Evolutionary conservation across 2,113 vertebrate genomes (phyloP).

Genomic region (Lucifuga dentata): DNA sequence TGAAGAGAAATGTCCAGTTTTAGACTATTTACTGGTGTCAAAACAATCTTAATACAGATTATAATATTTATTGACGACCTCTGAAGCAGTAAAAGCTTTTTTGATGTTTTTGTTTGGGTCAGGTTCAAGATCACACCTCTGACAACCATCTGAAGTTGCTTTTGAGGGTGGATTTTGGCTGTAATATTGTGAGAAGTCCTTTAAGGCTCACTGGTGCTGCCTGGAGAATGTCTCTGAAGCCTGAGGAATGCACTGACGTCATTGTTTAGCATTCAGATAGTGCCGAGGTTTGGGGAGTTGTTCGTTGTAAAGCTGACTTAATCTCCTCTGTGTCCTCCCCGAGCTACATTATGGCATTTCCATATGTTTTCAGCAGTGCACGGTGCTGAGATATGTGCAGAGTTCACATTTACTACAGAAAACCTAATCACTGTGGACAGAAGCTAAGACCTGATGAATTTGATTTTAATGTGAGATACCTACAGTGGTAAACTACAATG

Average conservation of each 20-base stretch:
- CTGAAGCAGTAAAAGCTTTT: too few species aligned
- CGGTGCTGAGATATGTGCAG: conserved; percentile 13
- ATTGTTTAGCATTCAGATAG: conserved; percentile 62
- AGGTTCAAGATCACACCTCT: background rate
- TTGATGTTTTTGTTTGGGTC: background rate
- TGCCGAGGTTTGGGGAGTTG: conserved; percentile 47
- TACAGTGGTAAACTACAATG: too few species aligned
- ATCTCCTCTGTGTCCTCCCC: conserved; percentile 57
- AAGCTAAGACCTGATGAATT: background rate
- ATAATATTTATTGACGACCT: too few species aligned
- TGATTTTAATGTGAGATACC: background rate
- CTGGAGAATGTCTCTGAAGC: conserved; percentile 74
- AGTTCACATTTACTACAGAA: conserved; percentile 9
- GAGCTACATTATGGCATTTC: conserved; percentile 24
- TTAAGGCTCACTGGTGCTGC: conserved; percentile 57
- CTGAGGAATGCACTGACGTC: conserved; percentile 76
- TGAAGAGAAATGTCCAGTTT: too few species aligned
- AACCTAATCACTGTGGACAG: background rate
- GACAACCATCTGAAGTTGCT: conserved; percentile 22
- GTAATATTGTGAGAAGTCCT: conserved; percentile 51
- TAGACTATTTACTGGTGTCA: too few species aligned
- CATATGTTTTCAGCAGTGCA: conserved; percentile 21
- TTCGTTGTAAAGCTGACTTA: conserved; percentile 33
- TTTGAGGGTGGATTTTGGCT: conserved; percentile 24
- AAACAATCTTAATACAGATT: too few species aligned